A percentile compares a stretch with the other conserved stretches of the same genome.
Conservation (phyloP, 2,888 invertebrate species). For the Eurytoma adleriae region DNA sequence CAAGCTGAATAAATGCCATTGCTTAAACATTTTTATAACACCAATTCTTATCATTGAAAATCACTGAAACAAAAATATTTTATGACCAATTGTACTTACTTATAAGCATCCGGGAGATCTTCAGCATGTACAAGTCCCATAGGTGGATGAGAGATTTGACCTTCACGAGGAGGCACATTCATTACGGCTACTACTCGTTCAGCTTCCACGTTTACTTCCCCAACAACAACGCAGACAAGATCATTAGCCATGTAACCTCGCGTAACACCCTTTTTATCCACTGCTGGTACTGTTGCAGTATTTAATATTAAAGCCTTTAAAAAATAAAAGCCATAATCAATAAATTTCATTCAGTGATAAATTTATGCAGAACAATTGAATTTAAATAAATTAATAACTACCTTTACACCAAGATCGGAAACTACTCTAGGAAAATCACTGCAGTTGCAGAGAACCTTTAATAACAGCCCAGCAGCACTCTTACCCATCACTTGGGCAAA, state of each 20-base stretch:
- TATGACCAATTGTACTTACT: conserved; percentile 80
- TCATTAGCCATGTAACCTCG: conserved; percentile 89
- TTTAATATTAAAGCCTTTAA: conserved; percentile 73
- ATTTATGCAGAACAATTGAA: background rate
- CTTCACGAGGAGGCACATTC: conserved; percentile 86
- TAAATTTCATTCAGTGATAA: background rate
- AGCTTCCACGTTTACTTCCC: conserved; percentile 90
- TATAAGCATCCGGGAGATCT: conserved; percentile 89
- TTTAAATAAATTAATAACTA: conserved; percentile 29
- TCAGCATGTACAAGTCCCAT: conserved; percentile 90
- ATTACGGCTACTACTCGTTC: conserved; percentile 93
- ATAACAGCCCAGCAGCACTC: conserved; percentile 84
- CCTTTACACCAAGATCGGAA: conserved; percentile 92
- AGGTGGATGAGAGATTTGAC: conserved; percentile 84
- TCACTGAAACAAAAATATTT: background rate
- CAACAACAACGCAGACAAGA: conserved; percentile 91
- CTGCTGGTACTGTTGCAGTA: conserved; percentile 82
- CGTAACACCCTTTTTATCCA: conserved; percentile 88
- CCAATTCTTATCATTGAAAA: conserved; percentile 11
- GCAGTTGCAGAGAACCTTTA: conserved; percentile 91
- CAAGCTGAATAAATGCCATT: conserved; percentile 32
- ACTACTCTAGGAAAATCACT: conserved; percentile 88
- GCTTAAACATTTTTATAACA: conserved; percentile 22
- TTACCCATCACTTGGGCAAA: conserved; percentile 88
- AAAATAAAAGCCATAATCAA: conserved; percentile 9